phyloP scores from a whole-genome alignment of 2,113 vertebrate species.

The Forbesichthys papilliferus region DNA sequence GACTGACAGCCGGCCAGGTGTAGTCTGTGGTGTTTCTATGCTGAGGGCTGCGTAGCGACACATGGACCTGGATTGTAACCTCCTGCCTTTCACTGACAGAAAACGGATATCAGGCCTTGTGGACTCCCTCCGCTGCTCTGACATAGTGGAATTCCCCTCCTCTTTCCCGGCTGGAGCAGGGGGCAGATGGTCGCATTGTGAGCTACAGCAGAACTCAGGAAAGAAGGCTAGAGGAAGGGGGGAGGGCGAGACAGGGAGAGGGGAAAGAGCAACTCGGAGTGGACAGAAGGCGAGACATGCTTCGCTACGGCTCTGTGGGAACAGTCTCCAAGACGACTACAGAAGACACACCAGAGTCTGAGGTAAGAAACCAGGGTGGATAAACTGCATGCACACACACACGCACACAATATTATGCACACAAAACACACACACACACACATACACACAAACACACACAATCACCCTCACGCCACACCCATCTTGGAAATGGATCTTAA shows the following conservation, averaged over 20 bases:
- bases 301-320: conserved; percentile 62
- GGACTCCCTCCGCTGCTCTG: conserved; percentile 30
- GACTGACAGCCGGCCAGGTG: conserved; percentile 47
- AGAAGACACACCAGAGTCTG: conserved; percentile 52
- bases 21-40: conserved; percentile 17
- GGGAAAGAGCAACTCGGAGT: conserved; percentile 49
- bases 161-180: conserved; percentile 47
- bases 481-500: background rate
- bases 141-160: conserved; percentile 59
- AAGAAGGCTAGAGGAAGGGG: conserved; percentile 66
- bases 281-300: conserved; percentile 72
- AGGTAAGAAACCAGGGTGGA: conserved; percentile 63
- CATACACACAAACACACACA: background rate
- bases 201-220: conserved; percentile 69
- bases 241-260: conserved; percentile 59
- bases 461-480: background rate
- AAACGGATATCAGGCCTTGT: conserved; percentile 5
- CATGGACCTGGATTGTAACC: conserved; percentile 24
- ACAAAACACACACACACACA: background rate
- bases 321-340: conserved; percentile 62
- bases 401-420: background rate
- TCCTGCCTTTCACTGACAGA: conserved; percentile 32
- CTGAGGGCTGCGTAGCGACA: conserved; percentile 5
- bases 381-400: background rate
- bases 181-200: conserved; percentile 64